Percentiles rank a stretch among this genome's conserved stretches.
Evolutionary conservation across 2,797 vertebrate genomes (phyloP).

Genomic region (Poeciliopsis presidionis): DNA sequence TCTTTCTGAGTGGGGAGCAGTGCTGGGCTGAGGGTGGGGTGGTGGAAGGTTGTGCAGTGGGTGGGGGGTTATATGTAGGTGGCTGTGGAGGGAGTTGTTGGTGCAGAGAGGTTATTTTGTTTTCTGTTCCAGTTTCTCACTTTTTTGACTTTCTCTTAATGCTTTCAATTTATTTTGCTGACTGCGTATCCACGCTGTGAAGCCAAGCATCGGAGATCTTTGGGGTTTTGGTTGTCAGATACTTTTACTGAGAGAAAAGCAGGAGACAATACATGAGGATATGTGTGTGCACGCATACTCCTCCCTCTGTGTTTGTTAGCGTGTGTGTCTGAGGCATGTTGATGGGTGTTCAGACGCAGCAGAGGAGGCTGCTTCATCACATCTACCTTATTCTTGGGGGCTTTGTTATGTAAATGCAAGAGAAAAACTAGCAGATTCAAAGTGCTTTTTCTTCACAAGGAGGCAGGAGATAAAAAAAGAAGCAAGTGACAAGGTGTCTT

Average conservation of each 20-base stretch:
- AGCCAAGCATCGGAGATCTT: slow-evolving; percentile 90
- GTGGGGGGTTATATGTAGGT: slow-evolving; percentile 69
- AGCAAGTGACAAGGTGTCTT: slow-evolving; percentile 90
- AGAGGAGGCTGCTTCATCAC: slow-evolving; percentile 85
- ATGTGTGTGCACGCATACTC: slow-evolving; percentile 34
- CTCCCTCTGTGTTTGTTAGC: slow-evolving; percentile 36
- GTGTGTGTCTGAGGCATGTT: slow-evolving; percentile 62
- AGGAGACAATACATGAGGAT: slow-evolving; percentile 49
- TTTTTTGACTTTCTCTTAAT: slow-evolving; percentile 88
- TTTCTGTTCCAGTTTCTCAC: slow-evolving; percentile 51
- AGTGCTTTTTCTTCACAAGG: slow-evolving; percentile 94
- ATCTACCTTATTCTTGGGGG: slow-evolving; percentile 91
- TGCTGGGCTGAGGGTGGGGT: slow-evolving; percentile 63
- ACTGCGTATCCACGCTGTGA: slow-evolving; percentile 79
- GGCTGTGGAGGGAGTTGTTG: slow-evolving; percentile 67
- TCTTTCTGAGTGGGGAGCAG: slow-evolving; percentile 89
- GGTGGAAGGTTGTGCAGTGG: slow-evolving; percentile 56
- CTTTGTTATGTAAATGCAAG: slow-evolving; percentile 99
- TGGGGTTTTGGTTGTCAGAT: slow-evolving; percentile 92
- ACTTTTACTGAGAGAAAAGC: slow-evolving; percentile 83
- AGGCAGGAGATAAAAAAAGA: slow-evolving; percentile 89
- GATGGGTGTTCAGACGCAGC: slow-evolving; percentile 70
- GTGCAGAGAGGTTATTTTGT: slow-evolving; percentile 74
- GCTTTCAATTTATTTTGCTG: slow-evolving; percentile 97
- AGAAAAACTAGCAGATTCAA: slow-evolving; percentile 93